Evolutionary conservation across 1,140 invertebrate species (phyloP), one percentile per base, ranked within the genome.

Genomic region (Maconellicoccus hirsutus): DNA sequence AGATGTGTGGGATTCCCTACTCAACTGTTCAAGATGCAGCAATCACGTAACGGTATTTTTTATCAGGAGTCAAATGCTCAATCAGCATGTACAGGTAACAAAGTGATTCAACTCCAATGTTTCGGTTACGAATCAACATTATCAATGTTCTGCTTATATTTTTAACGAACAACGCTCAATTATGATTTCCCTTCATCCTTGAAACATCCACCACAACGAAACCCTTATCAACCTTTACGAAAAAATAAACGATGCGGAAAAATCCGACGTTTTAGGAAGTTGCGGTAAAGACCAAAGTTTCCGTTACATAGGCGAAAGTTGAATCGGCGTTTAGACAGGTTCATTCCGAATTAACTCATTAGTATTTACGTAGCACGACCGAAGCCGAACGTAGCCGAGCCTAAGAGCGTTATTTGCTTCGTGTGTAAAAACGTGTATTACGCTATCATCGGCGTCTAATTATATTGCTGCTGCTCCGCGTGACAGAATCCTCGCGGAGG

Each of bases 401-500:
- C 42, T 16, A 52, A 3, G n/a, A 3, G 42, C 42, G 42, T 4
- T 52, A 16, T 8, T 2, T 16, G 42, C 42, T 2, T 52, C 10
- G 42, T 52, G n/a, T 19, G 33, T 38, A 38, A 38, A 38, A 33
- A 33, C 29, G 29, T 19, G 12, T 52, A 52, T 52, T 19, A 52
- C 42, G 42, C 42, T 52, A 52, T 52, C 42, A 16, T 52, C 42
- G 16, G 42, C 42, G n/a, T 52, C 42, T 52, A 52, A 52, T 52
- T 52, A 52, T 52, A 52, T 52, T 52, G 3, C n/a, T 19, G 4
- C 42, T 52, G 16, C 6, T 52, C 16, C 42, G 42, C 16, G 42
- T 52, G 42, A 52, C 42, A 52, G 42, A 33, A 52, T 52, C 42
- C 42, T 52, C 42, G 42, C 16, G 42, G 42, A 52, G 42, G 42